Base-by-base conservation (phyloP, 2,888 invertebrate genomes). In the Macropis europaea region DNA sequence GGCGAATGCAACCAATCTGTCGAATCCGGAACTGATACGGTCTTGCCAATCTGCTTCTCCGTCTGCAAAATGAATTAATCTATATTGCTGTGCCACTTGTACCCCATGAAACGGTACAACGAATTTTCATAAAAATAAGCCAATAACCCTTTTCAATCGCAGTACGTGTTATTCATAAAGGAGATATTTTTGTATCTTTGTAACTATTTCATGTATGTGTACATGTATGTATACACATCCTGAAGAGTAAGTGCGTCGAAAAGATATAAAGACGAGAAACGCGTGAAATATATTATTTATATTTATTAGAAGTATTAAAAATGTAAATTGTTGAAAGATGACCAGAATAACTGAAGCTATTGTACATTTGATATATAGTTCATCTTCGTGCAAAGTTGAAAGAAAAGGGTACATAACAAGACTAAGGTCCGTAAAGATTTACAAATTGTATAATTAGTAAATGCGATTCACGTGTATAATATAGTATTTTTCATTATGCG, bases 11-110 rank as follows among this genome's bases (percentile, higher is more conserved):
- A 98, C 96, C 84, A 98, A 92, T 80, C 97, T 95, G 91, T 98
- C 98, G 92, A 98, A 98, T 57, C 97, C 97, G 81, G 96, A 97
- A 89, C 96, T 96, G 84, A 97, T 96, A 81, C 97, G 95, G 90
- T 97, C 96, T 90, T 97, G 97, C 97, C 97, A 97, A 90, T 96
- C 96, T 83, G 95, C 94, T 90, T 95, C 95, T 89, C 95, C 95
- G 81, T 94, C 95, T 90, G 86, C n/a, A 89, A 88, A 54, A 61
- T 62, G 52, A 67, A 32, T 28, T 36, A 32, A 2, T 11, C n/a
- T 76, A 61, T 62, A 19, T 28, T 13, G 38, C n/a, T 47, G 34
- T 15, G 36, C 52, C 17, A 19, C 13, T 36, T 36, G 19, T 19
- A 5, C 15, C 3, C 13, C 3, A 26, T 32, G 45, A 47, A 50